Conservation (phyloP, 2,113 vertebrate genomes). For the Paralichthys olivaceus region DNA sequence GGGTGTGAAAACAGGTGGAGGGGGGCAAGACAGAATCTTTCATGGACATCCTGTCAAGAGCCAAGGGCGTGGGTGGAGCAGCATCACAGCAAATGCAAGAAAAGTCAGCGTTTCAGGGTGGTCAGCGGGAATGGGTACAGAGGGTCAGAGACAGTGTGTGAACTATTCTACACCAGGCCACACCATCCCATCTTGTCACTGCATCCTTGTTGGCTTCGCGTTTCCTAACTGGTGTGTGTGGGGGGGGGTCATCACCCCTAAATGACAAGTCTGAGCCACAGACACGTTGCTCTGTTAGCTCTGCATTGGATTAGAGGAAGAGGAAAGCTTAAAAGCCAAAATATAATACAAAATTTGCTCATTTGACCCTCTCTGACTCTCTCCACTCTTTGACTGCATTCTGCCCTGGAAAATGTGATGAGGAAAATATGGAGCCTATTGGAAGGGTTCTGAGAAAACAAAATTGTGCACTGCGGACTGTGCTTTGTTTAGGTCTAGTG, state of each 20-base stretch:
- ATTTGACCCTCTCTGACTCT: background rate
- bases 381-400: no score
- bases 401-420: no score
- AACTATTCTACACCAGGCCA: conserved; percentile 2
- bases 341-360: background rate
- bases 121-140: conserved; percentile 50
- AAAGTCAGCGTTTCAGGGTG: conserved; percentile 76
- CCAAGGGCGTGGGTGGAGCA: conserved; percentile 47
- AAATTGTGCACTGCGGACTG: no score
- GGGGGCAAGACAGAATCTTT: conserved; percentile 50
- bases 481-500: no score
- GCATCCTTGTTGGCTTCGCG: conserved; percentile 56
- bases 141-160: conserved; percentile 53
- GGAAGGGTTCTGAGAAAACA: no score
- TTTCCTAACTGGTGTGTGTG: conserved; percentile 29
- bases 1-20: conserved; percentile 66
- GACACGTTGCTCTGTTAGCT: conserved; percentile 24
- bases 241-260: background rate
- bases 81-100: conserved; percentile 43
- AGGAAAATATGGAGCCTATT: no score
- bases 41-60: conserved; percentile 69
- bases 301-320: background rate
- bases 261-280: background rate
- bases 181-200: conserved; percentile 36
- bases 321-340: background rate